Evolutionary conservation across 1,140 invertebrate genomes (phyloP).

Genomic region (Drosophila takahashii): DNA sequence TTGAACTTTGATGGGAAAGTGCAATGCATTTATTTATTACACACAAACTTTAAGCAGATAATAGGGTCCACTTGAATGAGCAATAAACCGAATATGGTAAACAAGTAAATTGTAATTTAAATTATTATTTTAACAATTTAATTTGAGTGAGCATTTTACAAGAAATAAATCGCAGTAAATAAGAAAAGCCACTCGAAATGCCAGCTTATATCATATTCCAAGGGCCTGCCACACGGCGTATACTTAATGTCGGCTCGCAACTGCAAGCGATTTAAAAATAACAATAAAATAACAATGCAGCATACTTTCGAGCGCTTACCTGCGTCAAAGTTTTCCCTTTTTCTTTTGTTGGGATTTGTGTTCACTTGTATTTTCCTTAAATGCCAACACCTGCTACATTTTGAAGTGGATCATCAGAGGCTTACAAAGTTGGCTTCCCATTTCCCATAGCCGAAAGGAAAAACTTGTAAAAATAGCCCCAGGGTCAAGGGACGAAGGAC

Average conservation of each 20-base stretch:
- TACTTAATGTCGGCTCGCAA: slow-evolving; percentile 4
- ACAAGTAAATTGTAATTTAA: neutral
- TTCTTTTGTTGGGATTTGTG: slow-evolving; percentile 12
- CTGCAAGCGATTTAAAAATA: slow-evolving; percentile 26
- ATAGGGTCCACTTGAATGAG: neutral
- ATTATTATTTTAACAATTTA: neutral
- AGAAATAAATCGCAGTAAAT: neutral
- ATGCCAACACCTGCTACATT: slow-evolving; percentile 71
- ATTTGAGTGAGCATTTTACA: no score
- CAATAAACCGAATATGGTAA: neutral
- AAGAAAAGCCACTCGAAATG: neutral
- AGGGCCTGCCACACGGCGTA: slow-evolving; percentile 10
- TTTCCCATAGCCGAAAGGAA: slow-evolving; percentile 1
- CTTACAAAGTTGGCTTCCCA: slow-evolving; percentile 53
- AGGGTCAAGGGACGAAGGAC: slow-evolving; percentile 21
- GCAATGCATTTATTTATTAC: neutral
- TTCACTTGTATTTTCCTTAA: slow-evolving; percentile 37
- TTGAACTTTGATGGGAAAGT: neutral
- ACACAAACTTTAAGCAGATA: no score
- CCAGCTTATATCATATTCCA: neutral
- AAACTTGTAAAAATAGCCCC: slow-evolving; percentile 39
- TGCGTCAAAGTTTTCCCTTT: slow-evolving; percentile 46
- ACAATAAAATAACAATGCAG: slow-evolving; percentile 24
- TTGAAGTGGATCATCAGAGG: slow-evolving; percentile 67
- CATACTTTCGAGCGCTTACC: slow-evolving; percentile 47